phyloP scores from a whole-genome alignment of 64 coral and sea anemone species.

The Platygyra sinensis region DNA sequence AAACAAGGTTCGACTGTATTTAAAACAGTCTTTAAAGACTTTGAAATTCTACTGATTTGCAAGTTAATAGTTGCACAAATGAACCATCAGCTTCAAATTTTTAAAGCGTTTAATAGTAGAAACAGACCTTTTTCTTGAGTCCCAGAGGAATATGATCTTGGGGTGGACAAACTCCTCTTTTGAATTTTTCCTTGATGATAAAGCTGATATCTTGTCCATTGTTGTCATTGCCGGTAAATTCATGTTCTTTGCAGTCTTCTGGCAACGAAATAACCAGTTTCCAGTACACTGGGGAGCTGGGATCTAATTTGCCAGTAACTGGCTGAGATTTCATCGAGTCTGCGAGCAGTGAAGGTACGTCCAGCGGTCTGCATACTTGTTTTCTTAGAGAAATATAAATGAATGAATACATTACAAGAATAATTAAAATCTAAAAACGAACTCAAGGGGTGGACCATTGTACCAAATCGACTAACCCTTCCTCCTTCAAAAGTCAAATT shows the following conservation, averaged over 20 bases:
- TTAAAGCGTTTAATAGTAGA: neutral
- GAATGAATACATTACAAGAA: neutral
- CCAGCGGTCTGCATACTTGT: conserved; percentile 30
- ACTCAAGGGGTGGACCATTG: too few relatives aligned
- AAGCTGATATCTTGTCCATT: neutral
- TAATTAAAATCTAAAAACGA: too few relatives aligned
- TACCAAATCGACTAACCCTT: neutral
- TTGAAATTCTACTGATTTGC: too few relatives aligned
- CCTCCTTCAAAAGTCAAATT: too few relatives aligned
- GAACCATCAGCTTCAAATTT: too few relatives aligned
- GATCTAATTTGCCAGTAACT: neutral
- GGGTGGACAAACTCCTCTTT: conserved; percentile 39
- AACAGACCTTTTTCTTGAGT: conserved; percentile 25
- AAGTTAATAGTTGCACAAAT: too few relatives aligned
- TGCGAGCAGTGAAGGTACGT: conserved; percentile 52
- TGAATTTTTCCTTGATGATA: conserved; percentile 63
- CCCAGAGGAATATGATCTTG: conserved; percentile 10
- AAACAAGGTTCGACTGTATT: too few relatives aligned
- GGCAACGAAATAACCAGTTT: conserved; percentile 57
- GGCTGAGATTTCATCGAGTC: conserved; percentile 28
- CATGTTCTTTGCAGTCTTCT: neutral
- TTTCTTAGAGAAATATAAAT: neutral
- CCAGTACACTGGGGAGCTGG: conserved; percentile 30
- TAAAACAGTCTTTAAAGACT: too few relatives aligned
- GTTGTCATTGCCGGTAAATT: neutral